Percentiles rank a stretch among this genome's conserved stretches.
These are phyloP conservation scores for Eciton burchellii DNA, from an alignment of 1,140 invertebrate genomes.

Conservation along the genomic window DNA sequence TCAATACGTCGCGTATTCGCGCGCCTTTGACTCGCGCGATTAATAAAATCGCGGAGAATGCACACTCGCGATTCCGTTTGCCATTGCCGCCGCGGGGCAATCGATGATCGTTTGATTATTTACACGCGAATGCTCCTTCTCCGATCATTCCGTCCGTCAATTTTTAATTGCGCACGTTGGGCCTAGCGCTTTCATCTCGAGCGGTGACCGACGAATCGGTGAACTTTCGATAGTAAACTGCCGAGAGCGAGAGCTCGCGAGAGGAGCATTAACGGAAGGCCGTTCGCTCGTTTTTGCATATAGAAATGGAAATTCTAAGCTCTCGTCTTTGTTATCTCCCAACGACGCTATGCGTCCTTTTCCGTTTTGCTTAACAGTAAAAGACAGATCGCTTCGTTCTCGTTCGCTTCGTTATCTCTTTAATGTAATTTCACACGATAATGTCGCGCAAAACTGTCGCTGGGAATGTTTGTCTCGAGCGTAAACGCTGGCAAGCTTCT, in stretches of 20 bases:
- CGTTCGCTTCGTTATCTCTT: too few species aligned
- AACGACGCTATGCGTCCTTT: background rate
- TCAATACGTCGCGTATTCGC: background rate
- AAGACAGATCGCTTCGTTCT: background rate
- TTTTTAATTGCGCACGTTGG: slow-evolving; percentile 14
- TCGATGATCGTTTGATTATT: slow-evolving; percentile 16
- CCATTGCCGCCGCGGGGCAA: background rate
- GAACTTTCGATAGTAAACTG: slow-evolving; percentile 32
- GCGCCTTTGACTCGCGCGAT: background rate
- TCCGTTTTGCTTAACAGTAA: background rate
- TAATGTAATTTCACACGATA: background rate
- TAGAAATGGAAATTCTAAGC: background rate
- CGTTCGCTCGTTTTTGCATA: slow-evolving; percentile 4
- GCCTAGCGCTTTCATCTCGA: slow-evolving; percentile 11
- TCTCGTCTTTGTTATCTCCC: background rate
- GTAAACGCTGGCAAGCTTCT: background rate
- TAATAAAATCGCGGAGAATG: background rate
- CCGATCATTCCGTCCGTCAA: background rate
- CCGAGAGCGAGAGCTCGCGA: background rate
- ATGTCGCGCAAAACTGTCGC: too few species aligned
- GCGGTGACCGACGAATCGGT: background rate
- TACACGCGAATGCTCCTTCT: background rate
- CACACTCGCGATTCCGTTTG: background rate
- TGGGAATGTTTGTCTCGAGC: background rate
- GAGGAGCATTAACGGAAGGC: slow-evolving; percentile 21